These are phyloP conservation scores for Syrrhaptes paradoxus DNA, from an alignment of 2,113 vertebrate genomes.

Conservation along the genomic window DNA sequence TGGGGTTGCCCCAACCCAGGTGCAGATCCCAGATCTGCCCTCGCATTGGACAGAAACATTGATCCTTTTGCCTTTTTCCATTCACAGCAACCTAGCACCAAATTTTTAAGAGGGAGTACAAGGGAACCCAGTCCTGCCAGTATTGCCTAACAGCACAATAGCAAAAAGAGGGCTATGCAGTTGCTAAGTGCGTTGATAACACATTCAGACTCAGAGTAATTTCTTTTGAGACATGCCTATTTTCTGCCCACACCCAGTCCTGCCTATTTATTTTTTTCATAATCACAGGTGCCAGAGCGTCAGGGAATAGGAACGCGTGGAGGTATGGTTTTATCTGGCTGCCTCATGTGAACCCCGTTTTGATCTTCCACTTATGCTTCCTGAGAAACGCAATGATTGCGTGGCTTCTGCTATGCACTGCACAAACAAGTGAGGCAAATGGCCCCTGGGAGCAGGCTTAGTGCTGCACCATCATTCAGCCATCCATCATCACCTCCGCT, in stretches of 20 bases:
- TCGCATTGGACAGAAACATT: not conserved
- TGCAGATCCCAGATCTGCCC: not conserved
- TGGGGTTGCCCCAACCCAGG: too few species aligned
- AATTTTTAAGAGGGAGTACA: not conserved
- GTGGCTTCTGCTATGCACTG: not conserved
- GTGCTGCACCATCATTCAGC: not conserved
- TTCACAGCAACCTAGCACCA: not conserved
- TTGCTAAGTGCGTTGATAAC: not conserved
- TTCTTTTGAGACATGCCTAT: not conserved
- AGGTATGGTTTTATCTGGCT: not conserved
- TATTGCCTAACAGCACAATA: fast-evolving
- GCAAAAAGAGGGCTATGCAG: not conserved
- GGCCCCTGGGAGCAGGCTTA: not conserved
- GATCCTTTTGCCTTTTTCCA: not conserved
- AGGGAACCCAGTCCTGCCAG: not conserved
- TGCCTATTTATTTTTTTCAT: not conserved
- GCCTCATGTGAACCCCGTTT: not conserved
- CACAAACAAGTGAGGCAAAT: not conserved
- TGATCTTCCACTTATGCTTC: not conserved
- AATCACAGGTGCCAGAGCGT: not conserved
- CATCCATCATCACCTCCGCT: not conserved
- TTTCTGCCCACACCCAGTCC: slow-evolving; percentile 13
- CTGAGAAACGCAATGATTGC: not conserved
- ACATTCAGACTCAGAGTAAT: not conserved
- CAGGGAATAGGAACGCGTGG: not conserved